These are phyloP conservation scores for Anthopleura sola DNA, from an alignment of 64 coral and sea anemone genomes.

Conservation along the genomic window DNA sequence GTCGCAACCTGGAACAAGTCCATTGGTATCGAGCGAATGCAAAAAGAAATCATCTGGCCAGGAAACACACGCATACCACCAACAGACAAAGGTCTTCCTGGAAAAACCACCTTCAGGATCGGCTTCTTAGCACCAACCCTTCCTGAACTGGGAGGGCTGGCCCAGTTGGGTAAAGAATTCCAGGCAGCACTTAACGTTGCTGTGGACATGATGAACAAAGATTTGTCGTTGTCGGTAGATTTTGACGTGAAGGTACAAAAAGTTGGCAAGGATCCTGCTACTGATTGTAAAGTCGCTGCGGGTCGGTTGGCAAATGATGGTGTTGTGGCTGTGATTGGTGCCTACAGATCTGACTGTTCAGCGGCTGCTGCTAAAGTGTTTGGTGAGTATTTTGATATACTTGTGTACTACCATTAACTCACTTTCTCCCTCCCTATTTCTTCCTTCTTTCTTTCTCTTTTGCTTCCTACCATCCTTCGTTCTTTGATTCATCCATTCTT, in stretches of 20 bases:
- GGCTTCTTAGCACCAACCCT: constrained; percentile 84
- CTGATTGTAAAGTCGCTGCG: constrained; percentile 70
- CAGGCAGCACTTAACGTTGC: constrained; percentile 58
- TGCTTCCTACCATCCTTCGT: too few species aligned
- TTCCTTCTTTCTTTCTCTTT: too few species aligned
- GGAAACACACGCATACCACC: constrained; percentile 79
- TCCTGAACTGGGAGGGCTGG: constrained; percentile 72
- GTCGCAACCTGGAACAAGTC: constrained; percentile 84
- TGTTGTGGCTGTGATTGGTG: constrained; percentile 94
- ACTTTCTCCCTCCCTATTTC: too few species aligned
- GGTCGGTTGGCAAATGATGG: constrained; percentile 71
- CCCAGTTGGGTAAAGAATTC: constrained; percentile 81
- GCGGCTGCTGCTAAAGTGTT: constrained; percentile 71
- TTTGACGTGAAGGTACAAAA: constrained; percentile 82
- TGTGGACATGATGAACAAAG: constrained; percentile 98
- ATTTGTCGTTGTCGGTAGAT: constrained; percentile 77
- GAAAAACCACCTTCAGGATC: constrained; percentile 93
- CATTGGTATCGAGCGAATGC: constrained; percentile 52
- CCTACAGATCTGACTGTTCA: constrained; percentile 88
- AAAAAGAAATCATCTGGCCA: constrained; percentile 79
- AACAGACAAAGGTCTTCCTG: constrained; percentile 84
- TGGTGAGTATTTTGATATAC: constrained; percentile 16
- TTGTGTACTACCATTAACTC: too few species aligned
- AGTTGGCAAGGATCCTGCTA: constrained; percentile 49
- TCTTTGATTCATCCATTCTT: too few species aligned